phyloP scores from a whole-genome alignment of 1,140 invertebrate species.

The Leptonema lineaticorne region DNA sequence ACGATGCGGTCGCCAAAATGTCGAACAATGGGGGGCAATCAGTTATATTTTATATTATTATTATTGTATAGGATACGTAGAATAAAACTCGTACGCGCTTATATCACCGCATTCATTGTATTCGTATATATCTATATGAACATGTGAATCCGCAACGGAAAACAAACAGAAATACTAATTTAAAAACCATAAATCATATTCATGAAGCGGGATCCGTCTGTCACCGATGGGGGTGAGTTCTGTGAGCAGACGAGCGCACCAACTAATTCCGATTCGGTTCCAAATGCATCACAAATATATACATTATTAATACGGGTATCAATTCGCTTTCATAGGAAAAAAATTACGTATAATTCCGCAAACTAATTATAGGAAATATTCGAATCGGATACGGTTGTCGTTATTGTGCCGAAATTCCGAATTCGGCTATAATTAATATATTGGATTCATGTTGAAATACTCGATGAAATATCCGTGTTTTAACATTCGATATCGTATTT shows the following conservation, averaged over 20 bases:
- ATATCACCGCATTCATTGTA: no score
- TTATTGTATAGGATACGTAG: no score
- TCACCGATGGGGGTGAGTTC: background rate
- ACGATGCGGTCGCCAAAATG: slow-evolving; percentile 16
- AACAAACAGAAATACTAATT: slow-evolving; percentile 38
- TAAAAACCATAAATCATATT: slow-evolving; percentile 39
- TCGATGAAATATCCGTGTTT: no score
- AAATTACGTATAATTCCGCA: background rate
- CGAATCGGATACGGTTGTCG: no score
- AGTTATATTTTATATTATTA: slow-evolving; percentile 29
- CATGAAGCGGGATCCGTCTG: background rate
- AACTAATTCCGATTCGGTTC: background rate
- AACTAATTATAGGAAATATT: slow-evolving; percentile 17
- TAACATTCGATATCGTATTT: no score
- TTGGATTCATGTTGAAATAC: no score
- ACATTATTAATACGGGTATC: slow-evolving; percentile 11
- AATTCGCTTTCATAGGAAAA: background rate
- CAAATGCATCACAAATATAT: background rate
- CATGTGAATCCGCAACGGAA: no score
- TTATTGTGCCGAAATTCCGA: no score
- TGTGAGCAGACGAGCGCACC: background rate
- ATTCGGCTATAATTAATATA: no score
- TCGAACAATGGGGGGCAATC: slow-evolving; percentile 36
- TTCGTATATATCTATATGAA: no score
- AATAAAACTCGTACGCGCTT: no score